Conservation (phyloP, 2,797 vertebrate species). For the Poeciliopsis paucimaculata region DNA sequence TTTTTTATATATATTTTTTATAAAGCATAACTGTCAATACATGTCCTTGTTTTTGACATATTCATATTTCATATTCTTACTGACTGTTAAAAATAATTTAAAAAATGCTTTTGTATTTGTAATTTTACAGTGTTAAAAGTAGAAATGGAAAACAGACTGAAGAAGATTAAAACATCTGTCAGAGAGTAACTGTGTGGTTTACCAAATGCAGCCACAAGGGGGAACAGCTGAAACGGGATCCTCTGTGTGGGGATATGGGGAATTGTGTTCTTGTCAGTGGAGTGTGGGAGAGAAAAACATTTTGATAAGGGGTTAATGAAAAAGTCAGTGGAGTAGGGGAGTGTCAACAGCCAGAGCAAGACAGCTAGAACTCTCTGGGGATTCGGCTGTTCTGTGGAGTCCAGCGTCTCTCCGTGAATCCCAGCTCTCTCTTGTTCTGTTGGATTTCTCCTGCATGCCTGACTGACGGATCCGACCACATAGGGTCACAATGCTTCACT, state of each 20-base stretch:
- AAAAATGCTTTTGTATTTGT: not conserved
- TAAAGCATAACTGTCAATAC: not conserved
- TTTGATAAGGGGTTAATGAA: conserved; percentile 78
- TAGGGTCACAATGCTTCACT: conserved; percentile 78
- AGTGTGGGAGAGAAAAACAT: conserved; percentile 79
- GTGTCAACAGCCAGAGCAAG: conserved; percentile 68
- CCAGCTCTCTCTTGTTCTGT: conserved; percentile 40
- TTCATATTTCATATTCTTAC: not conserved
- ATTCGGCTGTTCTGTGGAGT: conserved; percentile 47
- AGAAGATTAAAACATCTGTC: not conserved
- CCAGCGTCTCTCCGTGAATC: conserved; percentile 58
- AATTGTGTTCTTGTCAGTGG: conserved; percentile 38
- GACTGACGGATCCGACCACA: conserved; percentile 63
- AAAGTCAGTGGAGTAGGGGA: conserved; percentile 71
- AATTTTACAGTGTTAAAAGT: not conserved
- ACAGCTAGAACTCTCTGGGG: conserved; percentile 57
- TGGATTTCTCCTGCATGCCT: conserved; percentile 67
- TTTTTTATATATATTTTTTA: not conserved
- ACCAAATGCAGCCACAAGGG: conserved; percentile 70
- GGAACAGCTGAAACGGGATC: conserved; percentile 65
- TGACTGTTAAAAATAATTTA: not conserved
- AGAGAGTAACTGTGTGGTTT: not conserved
- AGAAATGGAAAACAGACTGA: not conserved
- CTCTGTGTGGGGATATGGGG: not conserved
- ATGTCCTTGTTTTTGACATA: not conserved